Evolutionary conservation across 2,888 invertebrate genomes (phyloP).

Genomic region (Harpagoxenus sublaevis): DNA sequence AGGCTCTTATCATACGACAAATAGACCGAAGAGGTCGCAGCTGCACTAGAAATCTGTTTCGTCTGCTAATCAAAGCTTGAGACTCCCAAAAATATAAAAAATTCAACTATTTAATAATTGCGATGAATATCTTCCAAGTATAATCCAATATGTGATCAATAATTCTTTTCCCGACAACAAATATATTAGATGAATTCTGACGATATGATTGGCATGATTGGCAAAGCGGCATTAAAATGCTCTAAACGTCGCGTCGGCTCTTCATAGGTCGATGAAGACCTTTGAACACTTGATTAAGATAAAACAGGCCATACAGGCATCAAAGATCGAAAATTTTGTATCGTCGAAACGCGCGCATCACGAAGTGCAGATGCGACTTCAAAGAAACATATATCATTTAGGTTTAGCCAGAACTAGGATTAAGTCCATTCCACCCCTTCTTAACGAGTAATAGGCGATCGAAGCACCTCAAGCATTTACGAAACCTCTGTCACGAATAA

Average conservation of each 20-base stretch:
- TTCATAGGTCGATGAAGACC: not conserved
- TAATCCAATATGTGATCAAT: not conserved
- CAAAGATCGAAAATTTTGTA: constrained; percentile 20
- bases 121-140: not conserved
- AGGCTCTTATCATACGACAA: constrained; percentile 55
- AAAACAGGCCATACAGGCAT: not conserved
- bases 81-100: not conserved
- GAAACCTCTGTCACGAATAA: constrained; percentile 80
- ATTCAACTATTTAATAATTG: not conserved
- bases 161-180: not conserved
- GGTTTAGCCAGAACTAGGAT: constrained; percentile 79
- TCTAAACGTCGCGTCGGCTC: not conserved
- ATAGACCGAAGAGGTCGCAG: constrained; percentile 75
- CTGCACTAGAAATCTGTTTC: constrained; percentile 61
- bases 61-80: not conserved
- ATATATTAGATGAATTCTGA: constrained; percentile 14
- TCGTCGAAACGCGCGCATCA: not conserved
- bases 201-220: not conserved
- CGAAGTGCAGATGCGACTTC: constrained; percentile 76
- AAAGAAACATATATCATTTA: constrained; percentile 74
- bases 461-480: constrained; percentile 82
- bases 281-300: constrained; percentile 31
- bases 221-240: not conserved
- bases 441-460: constrained; percentile 81
- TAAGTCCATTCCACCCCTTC: constrained; percentile 78